phyloP scores from a whole-genome alignment of 2,113 vertebrate genomes.

The Siphamia tubifer region DNA sequence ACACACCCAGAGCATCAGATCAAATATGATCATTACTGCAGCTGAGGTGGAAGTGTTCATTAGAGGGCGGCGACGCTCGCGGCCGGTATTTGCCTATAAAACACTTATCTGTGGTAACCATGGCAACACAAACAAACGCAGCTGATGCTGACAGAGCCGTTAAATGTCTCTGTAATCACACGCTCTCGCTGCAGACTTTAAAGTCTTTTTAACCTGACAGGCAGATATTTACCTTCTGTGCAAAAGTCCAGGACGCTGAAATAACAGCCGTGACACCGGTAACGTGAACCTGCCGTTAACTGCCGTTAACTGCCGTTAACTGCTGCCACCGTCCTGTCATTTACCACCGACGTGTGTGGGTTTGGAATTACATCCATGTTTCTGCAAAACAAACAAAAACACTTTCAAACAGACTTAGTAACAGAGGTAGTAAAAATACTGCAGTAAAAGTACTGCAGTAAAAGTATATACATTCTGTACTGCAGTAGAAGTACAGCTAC shows the following conservation, averaged over 20 bases:
- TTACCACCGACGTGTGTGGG: not conserved
- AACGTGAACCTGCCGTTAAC: not conserved
- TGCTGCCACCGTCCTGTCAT: not conserved
- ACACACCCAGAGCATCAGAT: conserved; percentile 2
- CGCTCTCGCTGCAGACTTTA: not conserved
- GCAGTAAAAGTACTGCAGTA: too few species aligned
- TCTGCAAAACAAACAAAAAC: too few species aligned
- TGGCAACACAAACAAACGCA: conserved; percentile 58
- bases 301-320: too few species aligned
- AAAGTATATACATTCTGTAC: too few species aligned
- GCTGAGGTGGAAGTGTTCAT: conserved; percentile 42
- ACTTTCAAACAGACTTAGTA: too few species aligned
- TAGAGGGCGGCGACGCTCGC: conserved; percentile 9
- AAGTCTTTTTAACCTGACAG: conserved; percentile 14
- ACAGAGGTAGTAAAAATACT: too few species aligned
- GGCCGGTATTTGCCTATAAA: conserved; percentile 34
- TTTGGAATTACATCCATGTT: not conserved
- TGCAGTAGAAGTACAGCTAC: too few species aligned
- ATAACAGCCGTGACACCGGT: not conserved
- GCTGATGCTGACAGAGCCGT: not conserved
- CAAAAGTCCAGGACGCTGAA: not conserved
- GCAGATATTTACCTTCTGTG: conserved; percentile 4
- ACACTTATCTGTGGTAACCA: conserved; percentile 27
- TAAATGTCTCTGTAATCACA: conserved; percentile 46
- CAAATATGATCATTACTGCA: conserved; percentile 44